Percentiles rank a stretch among this genome's conserved stretches.
phyloP scores from a whole-genome alignment of 2,888 invertebrate genomes.

The Drosophila kokeensis region DNA sequence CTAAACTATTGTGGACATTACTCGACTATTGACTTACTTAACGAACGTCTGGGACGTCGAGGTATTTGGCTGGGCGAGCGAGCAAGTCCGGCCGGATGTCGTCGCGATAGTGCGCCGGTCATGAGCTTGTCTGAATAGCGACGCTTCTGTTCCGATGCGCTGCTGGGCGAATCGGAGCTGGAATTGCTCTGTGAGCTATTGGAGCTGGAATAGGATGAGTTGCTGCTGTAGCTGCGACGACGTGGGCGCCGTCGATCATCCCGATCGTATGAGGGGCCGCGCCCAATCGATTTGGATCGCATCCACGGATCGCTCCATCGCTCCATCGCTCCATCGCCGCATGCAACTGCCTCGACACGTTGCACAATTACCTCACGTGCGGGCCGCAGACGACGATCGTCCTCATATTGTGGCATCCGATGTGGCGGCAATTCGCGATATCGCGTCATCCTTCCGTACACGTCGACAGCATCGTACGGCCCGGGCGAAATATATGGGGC shows the following conservation, averaged over 20 bases:
- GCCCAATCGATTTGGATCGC: constrained; percentile 89
- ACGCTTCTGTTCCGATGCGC: constrained; percentile 79
- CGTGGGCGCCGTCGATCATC: constrained; percentile 82
- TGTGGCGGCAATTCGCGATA: constrained; percentile 87
- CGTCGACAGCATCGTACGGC: constrained; percentile 84
- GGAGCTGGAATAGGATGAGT: constrained; percentile 86
- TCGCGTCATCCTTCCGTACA: constrained; percentile 85
- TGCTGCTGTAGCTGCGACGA: constrained; percentile 85
- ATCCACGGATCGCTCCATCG: constrained; percentile 99
- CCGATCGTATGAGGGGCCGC: constrained; percentile 80
- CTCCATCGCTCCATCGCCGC: constrained; percentile 95
- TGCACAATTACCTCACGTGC: constrained; percentile 92
- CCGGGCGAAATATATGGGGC: constrained; percentile 71
- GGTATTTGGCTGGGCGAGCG: constrained; percentile 81
- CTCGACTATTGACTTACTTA: constrained; percentile 73
- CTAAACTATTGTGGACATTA: neutral
- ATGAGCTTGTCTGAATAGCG: constrained; percentile 83
- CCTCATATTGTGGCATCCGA: constrained; percentile 87
- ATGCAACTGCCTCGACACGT: constrained; percentile 86
- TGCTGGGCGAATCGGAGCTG: constrained; percentile 85
- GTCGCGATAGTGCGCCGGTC: constrained; percentile 52
- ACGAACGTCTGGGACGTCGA: constrained; percentile 79
- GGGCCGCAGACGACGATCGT: constrained; percentile 87
- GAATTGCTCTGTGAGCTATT: constrained; percentile 90
- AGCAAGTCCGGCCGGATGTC: constrained; percentile 66